Evolutionary conservation across 2,113 vertebrate genomes (phyloP).

Genomic region (Diadophis punctatus): DNA sequence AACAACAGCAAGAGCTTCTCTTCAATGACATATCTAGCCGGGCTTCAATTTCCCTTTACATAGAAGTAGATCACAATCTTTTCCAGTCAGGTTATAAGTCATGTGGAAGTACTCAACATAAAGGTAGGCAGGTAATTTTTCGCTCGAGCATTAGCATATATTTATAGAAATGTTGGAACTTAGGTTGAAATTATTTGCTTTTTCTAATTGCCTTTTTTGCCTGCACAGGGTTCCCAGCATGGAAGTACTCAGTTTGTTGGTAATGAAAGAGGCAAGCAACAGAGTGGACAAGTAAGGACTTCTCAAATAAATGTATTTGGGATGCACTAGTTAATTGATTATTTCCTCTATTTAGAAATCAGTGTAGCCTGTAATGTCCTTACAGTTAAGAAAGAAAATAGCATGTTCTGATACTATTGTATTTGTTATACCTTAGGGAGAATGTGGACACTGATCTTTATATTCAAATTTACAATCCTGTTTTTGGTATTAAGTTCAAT

Average conservation of each 20-base stretch:
- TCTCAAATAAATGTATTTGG: background rate
- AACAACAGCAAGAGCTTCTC: background rate
- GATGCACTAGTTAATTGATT: background rate
- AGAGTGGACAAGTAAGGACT: background rate
- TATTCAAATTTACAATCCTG: background rate
- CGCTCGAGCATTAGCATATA: background rate
- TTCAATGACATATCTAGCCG: background rate
- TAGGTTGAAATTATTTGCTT: background rate
- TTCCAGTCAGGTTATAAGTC: background rate
- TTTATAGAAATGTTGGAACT: background rate
- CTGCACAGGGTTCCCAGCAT: background rate
- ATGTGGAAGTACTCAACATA: background rate
- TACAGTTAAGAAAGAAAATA: background rate
- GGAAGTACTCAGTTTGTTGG: background rate
- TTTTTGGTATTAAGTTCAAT: background rate
- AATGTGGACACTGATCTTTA: background rate
- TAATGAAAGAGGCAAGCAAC: background rate
- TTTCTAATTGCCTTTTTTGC: background rate
- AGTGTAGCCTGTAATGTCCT: background rate
- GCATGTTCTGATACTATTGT: background rate
- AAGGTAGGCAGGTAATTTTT: background rate
- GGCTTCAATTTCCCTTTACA: background rate
- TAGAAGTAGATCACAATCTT: background rate
- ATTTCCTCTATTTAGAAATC: background rate
- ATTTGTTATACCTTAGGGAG: background rate